Evolutionary conservation across 1,140 invertebrate genomes (phyloP).

Genomic region (Antheraea pernyi): DNA sequence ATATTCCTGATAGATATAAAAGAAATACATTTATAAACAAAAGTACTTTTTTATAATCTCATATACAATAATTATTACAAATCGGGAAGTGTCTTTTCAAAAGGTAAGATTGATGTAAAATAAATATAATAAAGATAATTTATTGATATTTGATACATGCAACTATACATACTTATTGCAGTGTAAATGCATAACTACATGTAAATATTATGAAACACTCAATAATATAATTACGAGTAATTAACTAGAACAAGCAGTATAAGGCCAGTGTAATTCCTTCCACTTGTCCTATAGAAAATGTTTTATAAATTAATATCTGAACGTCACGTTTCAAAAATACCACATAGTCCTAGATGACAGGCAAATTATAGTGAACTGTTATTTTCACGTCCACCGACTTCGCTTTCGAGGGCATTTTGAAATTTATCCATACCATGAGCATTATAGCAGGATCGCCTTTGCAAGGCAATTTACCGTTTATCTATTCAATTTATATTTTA

Average conservation of each 20-base stretch:
- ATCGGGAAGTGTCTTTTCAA: too few species aligned
- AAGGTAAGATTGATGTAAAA: too few species aligned
- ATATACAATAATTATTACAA: too few species aligned
- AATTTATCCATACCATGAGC: slow-evolving; percentile 24
- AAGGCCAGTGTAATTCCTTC: neutral
- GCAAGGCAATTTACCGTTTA: slow-evolving; percentile 45
- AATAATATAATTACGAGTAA: too few species aligned
- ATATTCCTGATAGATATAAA: too few species aligned
- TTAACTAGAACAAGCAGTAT: neutral
- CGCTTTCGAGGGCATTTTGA: slow-evolving; percentile 25
- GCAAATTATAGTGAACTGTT: slow-evolving; percentile 20
- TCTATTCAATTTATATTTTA: slow-evolving; percentile 71
- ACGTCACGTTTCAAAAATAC: slow-evolving; percentile 14
- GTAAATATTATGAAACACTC: too few species aligned
- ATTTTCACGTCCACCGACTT: slow-evolving; percentile 35
- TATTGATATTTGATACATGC: too few species aligned
- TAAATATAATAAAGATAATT: too few species aligned
- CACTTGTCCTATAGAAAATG: neutral
- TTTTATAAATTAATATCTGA: slow-evolving; percentile 1
- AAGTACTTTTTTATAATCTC: too few species aligned
- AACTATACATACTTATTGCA: too few species aligned
- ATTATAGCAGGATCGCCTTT: slow-evolving; percentile 34
- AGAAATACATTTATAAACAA: too few species aligned
- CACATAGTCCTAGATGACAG: slow-evolving; percentile 8
- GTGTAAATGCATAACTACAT: too few species aligned